Percentiles rank a stretch among this genome's conserved stretches.
Evolutionary conservation across 2,888 invertebrate species (phyloP).

Genomic region (Tetrapedia diversipes): DNA sequence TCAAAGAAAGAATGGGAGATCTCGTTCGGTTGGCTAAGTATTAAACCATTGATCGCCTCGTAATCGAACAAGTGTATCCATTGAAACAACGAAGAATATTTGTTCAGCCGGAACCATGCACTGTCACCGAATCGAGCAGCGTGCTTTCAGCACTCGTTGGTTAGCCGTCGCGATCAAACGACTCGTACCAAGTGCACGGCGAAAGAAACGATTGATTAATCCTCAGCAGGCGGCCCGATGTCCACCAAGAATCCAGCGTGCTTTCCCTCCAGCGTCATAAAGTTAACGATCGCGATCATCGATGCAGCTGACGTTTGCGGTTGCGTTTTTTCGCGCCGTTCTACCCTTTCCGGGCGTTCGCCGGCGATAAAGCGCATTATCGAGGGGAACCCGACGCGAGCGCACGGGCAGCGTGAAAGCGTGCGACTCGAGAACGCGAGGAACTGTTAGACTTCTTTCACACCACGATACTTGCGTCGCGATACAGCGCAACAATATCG

Average conservation of each 20-base stretch:
- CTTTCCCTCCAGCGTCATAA: conserved; percentile 29
- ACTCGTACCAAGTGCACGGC: not conserved
- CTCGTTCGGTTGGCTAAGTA: too few relatives aligned
- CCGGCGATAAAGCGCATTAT: conserved; percentile 59
- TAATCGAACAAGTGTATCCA: too few relatives aligned
- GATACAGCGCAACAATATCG: too few relatives aligned
- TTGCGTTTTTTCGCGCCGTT: conserved; percentile 55
- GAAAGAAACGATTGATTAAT: conserved; percentile 15
- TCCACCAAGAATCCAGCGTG: conserved; percentile 15
- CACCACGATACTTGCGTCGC: too few relatives aligned
- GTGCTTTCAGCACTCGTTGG: too few relatives aligned
- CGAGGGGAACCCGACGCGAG: conserved; percentile 27
- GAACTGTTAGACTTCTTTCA: conserved; percentile 48
- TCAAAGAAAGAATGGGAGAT: too few relatives aligned
- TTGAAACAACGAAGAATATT: too few relatives aligned
- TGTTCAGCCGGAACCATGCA: too few relatives aligned
- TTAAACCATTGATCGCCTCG: too few relatives aligned
- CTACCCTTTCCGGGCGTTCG: too few relatives aligned
- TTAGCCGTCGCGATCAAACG: not conserved
- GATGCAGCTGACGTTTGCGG: conserved; percentile 49
- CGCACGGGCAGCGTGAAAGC: conserved; percentile 7
- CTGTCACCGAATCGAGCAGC: too few relatives aligned
- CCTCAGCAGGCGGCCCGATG: not conserved
- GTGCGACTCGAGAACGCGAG: not conserved
- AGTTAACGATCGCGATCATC: conserved; percentile 47